Evolutionary conservation across 2,888 invertebrate genomes (phyloP), one percentile per base, ranked within the genome.

Genomic region (Drosophila diplacantha): DNA sequence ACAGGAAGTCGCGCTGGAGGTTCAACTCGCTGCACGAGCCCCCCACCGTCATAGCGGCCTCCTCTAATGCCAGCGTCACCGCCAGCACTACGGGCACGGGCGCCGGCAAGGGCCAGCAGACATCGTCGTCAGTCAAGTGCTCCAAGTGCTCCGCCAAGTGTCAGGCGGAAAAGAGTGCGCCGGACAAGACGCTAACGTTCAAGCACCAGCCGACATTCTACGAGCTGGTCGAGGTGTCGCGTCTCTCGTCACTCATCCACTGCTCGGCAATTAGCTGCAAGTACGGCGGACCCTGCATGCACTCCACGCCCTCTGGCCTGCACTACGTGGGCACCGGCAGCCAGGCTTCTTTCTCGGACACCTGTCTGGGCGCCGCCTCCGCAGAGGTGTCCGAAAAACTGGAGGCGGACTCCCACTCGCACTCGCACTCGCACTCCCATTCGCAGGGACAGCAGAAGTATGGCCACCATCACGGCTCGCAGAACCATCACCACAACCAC

Each of bases 141-240:
- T 61, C 54, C 18, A 84, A 44, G 44, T 34, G 50, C 41, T 58
- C 58, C 4, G 59, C 86, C 4, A 83, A 85, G 56, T 85, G 85
- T 59, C 72, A 74, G 59, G 29, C 41, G 60, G 75, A 77, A 46
- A 51, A 58, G 14, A 62, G 43, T 44, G 22, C 60, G 1, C 24
- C 46, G 16, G 84, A 80, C 38, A 80, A 84, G 53, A 59, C 74
- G 24, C 44, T 58, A 37, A 74, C 71, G 24, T 52, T 85, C 3
- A 81, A 77, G 29, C 85, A 85, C 60, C 81, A 85, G 35, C 74
- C 85, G 6, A 83, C 88, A 0, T 85, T 88, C 29, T 88, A 87
- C 50, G 87, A 88, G 46, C 72, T 88, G 4, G 84, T 88, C 8
- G 86, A 88, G 57, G 79, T 87, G 9, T 84, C 87, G 6, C 83